These are phyloP conservation scores for Eupristina koningsbergeri DNA, from an alignment of 1,140 invertebrate species.

Conservation along the genomic window DNA sequence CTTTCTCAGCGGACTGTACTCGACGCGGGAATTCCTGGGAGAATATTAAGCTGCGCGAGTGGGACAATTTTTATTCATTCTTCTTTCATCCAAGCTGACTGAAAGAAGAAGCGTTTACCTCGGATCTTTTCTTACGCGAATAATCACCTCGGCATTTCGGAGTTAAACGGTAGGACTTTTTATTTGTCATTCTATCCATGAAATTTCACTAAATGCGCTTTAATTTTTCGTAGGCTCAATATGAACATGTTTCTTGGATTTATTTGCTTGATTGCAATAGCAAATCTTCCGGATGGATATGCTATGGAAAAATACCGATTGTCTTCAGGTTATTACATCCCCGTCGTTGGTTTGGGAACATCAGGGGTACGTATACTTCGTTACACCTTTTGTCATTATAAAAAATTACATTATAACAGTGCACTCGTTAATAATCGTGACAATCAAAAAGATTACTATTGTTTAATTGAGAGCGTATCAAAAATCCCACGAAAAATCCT, in stretches of 20 bases:
- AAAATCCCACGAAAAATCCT: too few species aligned
- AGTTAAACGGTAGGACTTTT: background rate
- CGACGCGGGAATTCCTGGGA: background rate
- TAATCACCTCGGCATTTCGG: background rate
- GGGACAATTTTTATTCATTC: conserved; percentile 23
- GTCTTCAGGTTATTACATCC: conserved; percentile 76
- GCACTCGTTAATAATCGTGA: too few species aligned
- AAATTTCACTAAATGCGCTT: background rate
- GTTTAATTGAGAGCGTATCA: too few species aligned
- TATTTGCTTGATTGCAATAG: background rate
- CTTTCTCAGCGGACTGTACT: conserved; percentile 1
- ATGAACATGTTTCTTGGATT: conserved; percentile 10
- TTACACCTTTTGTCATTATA: too few species aligned
- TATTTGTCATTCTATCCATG: background rate
- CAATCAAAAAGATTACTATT: too few species aligned
- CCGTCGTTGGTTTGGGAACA: conserved; percentile 83
- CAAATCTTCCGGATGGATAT: background rate
- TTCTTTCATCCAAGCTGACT: background rate
- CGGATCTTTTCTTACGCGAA: background rate
- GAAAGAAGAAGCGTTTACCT: background rate
- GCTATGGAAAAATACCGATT: conserved; percentile 44
- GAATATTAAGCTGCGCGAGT: conserved; percentile 24
- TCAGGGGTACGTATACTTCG: conserved; percentile 78
- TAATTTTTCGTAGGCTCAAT: background rate
- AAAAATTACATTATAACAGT: too few species aligned